Percentiles rank a stretch among this genome's conserved stretches.
These are phyloP conservation scores for Andricus quercusramuli DNA, from an alignment of 2,888 invertebrate genomes.

Conservation along the genomic window DNA sequence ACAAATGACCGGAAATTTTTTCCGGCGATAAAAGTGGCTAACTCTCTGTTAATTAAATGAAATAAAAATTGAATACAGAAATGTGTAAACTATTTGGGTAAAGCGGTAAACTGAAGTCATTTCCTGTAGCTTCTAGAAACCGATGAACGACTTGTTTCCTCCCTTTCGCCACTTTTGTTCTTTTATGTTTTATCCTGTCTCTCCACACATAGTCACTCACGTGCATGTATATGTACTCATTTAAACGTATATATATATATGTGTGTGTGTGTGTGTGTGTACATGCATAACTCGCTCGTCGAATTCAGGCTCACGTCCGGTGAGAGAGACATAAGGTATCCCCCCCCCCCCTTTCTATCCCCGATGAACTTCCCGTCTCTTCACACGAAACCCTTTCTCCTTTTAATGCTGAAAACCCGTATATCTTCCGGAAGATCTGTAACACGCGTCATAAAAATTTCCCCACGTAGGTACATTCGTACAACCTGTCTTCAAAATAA, in stretches of 20 bases:
- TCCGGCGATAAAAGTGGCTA: too few relatives aligned
- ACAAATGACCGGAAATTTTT: too few relatives aligned
- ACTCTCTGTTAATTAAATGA: too few relatives aligned
- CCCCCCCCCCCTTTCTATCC: background rate
- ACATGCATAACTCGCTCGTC: conserved; percentile 3
- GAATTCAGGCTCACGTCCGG: conserved; percentile 30
- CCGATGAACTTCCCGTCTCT: background rate
- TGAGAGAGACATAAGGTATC: conserved; percentile 31
- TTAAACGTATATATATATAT: background rate
- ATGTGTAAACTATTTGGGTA: background rate
- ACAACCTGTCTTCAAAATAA: conserved; percentile 9
- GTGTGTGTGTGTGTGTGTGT: background rate
- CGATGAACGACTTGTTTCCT: conserved; percentile 20
- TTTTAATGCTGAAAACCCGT: conserved; percentile 5
- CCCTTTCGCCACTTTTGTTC: conserved; percentile 8
- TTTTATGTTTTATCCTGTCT: background rate
- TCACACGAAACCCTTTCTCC: conserved; percentile 26
- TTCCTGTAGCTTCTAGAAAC: background rate
- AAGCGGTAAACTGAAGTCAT: background rate
- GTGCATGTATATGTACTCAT: background rate
- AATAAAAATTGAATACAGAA: background rate
- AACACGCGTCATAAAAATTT: conserved; percentile 30
- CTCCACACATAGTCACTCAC: conserved; percentile 16
- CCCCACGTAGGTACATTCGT: background rate
- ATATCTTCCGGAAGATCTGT: conserved; percentile 19